These are phyloP conservation scores for Archaeoteleia sp. DNA, from an alignment of 2,888 invertebrate genomes.

Conservation along the genomic window DNA sequence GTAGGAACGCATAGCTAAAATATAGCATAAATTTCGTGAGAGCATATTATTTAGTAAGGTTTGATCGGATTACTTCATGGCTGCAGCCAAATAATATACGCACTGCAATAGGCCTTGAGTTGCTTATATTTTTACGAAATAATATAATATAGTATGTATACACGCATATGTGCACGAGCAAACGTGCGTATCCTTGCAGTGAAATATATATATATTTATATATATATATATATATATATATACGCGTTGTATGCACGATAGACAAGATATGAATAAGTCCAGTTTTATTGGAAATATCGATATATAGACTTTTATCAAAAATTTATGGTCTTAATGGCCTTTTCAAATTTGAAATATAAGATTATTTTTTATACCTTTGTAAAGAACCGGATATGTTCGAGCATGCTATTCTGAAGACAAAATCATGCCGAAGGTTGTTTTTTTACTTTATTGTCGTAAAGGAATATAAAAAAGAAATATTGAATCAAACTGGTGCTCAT, in stretches of 20 bases:
- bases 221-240: slow-evolving; percentile 51
- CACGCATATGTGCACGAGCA: slow-evolving; percentile 11
- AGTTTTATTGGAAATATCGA: slow-evolving; percentile 73
- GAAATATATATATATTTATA: slow-evolving; percentile 6
- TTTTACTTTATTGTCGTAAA: slow-evolving; percentile 3
- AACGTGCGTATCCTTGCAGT: no score
- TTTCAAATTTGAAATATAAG: slow-evolving; percentile 54
- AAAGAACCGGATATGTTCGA: slow-evolving; percentile 63
- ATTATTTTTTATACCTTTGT: slow-evolving; percentile 67
- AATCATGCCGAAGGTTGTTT: slow-evolving; percentile 25
- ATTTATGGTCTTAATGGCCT: slow-evolving; percentile 41
- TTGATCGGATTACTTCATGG: slow-evolving; percentile 45
- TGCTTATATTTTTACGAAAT: slow-evolving; percentile 70
- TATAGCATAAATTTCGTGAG: slow-evolving; percentile 51
- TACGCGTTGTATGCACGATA: slow-evolving; percentile 50
- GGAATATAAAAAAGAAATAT: slow-evolving; percentile 5
- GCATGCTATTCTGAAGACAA: slow-evolving; percentile 49
- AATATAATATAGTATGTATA: slow-evolving; percentile 53
- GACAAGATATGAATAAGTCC: slow-evolving; percentile 67
- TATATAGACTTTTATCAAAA: slow-evolving; percentile 65
- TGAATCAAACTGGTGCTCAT: slow-evolving; percentile 25
- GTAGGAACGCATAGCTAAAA: slow-evolving; percentile 28
- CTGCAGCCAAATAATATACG: slow-evolving; percentile 58
- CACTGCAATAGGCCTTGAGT: slow-evolving; percentile 68
- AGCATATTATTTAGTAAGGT: slow-evolving; percentile 47